A percentile compares a stretch with the other conserved stretches of the same genome.
Evolutionary conservation across 2,113 vertebrate genomes (phyloP).

Genomic region (Xiphophorus hellerii): DNA sequence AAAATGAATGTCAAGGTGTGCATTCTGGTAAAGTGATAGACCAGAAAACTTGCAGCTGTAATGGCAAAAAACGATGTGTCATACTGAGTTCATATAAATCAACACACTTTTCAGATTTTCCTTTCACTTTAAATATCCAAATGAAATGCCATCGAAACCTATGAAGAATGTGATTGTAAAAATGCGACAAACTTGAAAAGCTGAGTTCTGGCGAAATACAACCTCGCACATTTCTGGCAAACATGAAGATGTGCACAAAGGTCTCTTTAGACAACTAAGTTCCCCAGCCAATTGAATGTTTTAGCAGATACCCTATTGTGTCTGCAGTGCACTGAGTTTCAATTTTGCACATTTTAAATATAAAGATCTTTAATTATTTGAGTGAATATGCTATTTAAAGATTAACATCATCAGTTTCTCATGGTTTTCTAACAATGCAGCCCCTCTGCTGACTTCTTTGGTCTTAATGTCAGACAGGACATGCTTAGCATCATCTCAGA

Average conservation of each 20-base stretch:
- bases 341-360: neutral
- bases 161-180: too few relatives aligned
- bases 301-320: neutral
- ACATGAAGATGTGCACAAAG: neutral
- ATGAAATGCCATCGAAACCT: neutral
- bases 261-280: neutral
- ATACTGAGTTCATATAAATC: neutral
- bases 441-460: slow-evolving; percentile 25
- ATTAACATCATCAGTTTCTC: slow-evolving; percentile 55
- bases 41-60: neutral
- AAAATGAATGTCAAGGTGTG: neutral
- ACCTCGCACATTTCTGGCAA: neutral
- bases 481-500: slow-evolving; percentile 24
- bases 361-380: slow-evolving; percentile 48
- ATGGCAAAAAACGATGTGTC: neutral
- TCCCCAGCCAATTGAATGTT: neutral
- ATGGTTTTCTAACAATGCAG: slow-evolving; percentile 17
- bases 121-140: neutral
- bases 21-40: too few relatives aligned
- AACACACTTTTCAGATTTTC: neutral
- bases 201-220: neutral
- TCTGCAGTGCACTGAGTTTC: neutral
- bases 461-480: slow-evolving; percentile 63
- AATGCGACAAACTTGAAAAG: neutral
- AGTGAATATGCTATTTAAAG: slow-evolving; percentile 33